Evolutionary conservation across 2,797 vertebrate genomes (phyloP), one percentile per base, ranked within the genome.

Genomic region (Ataeniobius toweri): DNA sequence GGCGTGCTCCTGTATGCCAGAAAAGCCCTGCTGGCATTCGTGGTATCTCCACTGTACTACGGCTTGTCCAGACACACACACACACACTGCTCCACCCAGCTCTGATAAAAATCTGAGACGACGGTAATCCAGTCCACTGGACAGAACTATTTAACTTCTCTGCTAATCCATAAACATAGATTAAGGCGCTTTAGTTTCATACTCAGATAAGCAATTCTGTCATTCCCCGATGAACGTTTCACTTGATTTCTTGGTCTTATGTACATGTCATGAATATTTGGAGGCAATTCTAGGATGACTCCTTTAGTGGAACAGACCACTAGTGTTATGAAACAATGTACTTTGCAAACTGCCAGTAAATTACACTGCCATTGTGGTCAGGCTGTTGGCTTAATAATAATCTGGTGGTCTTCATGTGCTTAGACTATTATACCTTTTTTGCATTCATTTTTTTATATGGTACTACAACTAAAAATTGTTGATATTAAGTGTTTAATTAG

Each of bases 121-220:
- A 77, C 86, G 81, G 86, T n/a, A 82, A 90, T 91, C 84, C 85
- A 85, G 85, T 85, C 22, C 72, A 84, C 83, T 61, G 87, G 86
- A 88, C 88, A 84, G 79, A 91, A 88, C 74, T 91, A 90, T 91
- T 82, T 93, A 90, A 88, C 90, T 88, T 73, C 79, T 83, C 73
- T 77, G 69, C 87, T 80, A 86, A 94, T 94, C 89, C 87, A 93
- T 91, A 89, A 77, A 58, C 85, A 93, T 89, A 90, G 89, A 92
- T 93, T 91, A 88, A 89, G 88, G 78, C 63, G 80, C 81, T 84
- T 89, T 85, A 53, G 88, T 82, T 88, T 88, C 88, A 82, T 86
- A 86, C 87, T 92, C 81, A 85, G 85, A 93, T 94, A 93, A 93
- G 89, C 90, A 87, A 48, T 90, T 89, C 90, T 91, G 91, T 89